Evolutionary conservation across 2,113 vertebrate species (phyloP).

Genomic region (Chascanopsetta lugubris): DNA sequence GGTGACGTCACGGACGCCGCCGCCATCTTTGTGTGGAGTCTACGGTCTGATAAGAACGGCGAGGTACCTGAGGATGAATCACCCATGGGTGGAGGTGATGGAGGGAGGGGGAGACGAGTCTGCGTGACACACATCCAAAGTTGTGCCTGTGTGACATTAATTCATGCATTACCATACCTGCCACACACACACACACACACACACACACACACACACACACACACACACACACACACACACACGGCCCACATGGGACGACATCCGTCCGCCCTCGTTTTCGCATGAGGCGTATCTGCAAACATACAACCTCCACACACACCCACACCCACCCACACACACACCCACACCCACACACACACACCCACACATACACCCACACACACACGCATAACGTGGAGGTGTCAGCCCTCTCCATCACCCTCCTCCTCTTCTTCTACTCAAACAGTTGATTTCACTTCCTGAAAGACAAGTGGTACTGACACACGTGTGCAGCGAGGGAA

Average conservation of each 20-base stretch:
- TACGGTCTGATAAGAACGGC: slow-evolving; percentile 18
- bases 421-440: slow-evolving; percentile 32
- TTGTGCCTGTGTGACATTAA: slow-evolving; percentile 38
- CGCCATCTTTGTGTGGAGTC: no score
- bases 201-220: slow-evolving; percentile 21
- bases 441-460: slow-evolving; percentile 41
- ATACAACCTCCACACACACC: not conserved
- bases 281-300: slow-evolving; percentile 9
- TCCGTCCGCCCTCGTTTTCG: slow-evolving; percentile 24
- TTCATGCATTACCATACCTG: slow-evolving; percentile 44
- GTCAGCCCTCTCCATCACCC: slow-evolving; percentile 33
- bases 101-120: slow-evolving; percentile 35
- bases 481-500: slow-evolving; percentile 38
- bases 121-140: not conserved
- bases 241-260: slow-evolving; percentile 25
- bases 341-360: no score
- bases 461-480: slow-evolving; percentile 52
- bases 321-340: not conserved
- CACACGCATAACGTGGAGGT: not conserved
- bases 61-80: slow-evolving; percentile 30
- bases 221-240: slow-evolving; percentile 20
- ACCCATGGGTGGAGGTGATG: slow-evolving; percentile 41
- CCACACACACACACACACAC: slow-evolving; percentile 18
- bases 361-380: no score
- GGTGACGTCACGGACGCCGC: no score